Conservation (phyloP, 1,140 invertebrate species). For the Atta colombica region DNA sequence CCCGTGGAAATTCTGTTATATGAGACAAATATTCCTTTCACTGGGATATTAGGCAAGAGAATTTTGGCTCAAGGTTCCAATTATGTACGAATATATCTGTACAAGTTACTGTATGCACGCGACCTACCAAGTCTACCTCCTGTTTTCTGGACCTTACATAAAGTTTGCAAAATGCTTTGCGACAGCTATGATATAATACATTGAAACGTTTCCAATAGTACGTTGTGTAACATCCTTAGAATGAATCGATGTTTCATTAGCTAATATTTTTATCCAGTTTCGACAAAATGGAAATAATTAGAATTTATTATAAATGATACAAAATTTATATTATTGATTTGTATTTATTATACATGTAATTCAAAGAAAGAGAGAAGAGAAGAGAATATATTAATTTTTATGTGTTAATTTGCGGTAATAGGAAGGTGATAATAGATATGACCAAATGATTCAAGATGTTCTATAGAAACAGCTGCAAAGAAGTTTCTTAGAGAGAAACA, state of each 20-base stretch:
- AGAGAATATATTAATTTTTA: not conserved
- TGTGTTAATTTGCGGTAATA: not conserved
- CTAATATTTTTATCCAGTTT: not conserved
- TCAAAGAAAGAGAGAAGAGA: not conserved
- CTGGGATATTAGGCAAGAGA: constrained; percentile 33
- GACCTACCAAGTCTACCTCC: not conserved
- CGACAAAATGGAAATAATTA: not conserved
- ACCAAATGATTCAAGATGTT: not conserved
- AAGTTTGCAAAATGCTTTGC: not conserved
- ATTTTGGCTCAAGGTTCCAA: constrained; percentile 2
- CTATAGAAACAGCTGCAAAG: not conserved
- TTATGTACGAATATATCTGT: not conserved
- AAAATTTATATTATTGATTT: not conserved
- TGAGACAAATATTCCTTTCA: constrained; percentile 60
- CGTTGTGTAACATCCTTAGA: not conserved
- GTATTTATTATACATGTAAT: not conserved
- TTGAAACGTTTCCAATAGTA: not conserved
- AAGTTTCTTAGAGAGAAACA: not conserved
- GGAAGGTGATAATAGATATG: not conserved
- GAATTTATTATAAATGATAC: not conserved
- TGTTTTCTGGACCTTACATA: not conserved
- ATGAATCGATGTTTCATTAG: not conserved
- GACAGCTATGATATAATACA: not conserved
- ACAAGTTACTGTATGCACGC: not conserved
- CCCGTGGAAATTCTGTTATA: constrained; percentile 16